Evolutionary conservation across 2,113 vertebrate species (phyloP), one percentile per base, ranked within the genome.

Genomic region (Ceuthmochares aereus): DNA sequence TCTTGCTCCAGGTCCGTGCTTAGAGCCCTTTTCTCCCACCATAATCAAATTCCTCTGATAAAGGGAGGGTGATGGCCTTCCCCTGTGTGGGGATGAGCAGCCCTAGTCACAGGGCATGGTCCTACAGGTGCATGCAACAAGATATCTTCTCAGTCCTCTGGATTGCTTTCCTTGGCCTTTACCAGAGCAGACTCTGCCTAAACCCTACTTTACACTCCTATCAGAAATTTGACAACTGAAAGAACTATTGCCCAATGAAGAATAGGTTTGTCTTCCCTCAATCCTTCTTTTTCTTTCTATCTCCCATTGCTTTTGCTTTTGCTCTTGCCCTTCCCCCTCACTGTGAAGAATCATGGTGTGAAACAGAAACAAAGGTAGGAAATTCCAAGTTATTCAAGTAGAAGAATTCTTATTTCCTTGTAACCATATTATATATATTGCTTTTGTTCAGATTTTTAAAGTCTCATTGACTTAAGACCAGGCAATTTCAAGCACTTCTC

Each of bases 1-100:
- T 86, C 36, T 64, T 69, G 23, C 40, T 87, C 11, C 36, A 77
- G 52, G 14, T 11, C 9, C 40, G 21, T 10, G 18, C 17, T 51
- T 23, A 27, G 37, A 72, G 59, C 1, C 1, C 34, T 68, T 74
- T 14, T 3, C 8, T 22, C 4, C 8, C 34, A 76, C 17, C 6
- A 12, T 51, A 56, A 54, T 25, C 27, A 40, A 25, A 70, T 14
- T 3, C 5, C 2, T 27, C 19, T 68, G 34, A 25, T 19, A 27
- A 82, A 78, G 14, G 14, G 14, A 75, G 27, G 42, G 3, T 36
- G 26, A 4, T 26, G 42, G 7, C 16, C 14, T 72, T 34, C 4
- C 14, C 5, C 7, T 0, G 3, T 18, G 10, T 2, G 0, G 16
- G 55, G 10, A 6, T 20, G 36, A 54, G 12, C 4, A 7, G 6